Evolutionary conservation across 2,888 invertebrate species (phyloP), one percentile per base, ranked within the genome.

Genomic region (Eledone cirrhosa): DNA sequence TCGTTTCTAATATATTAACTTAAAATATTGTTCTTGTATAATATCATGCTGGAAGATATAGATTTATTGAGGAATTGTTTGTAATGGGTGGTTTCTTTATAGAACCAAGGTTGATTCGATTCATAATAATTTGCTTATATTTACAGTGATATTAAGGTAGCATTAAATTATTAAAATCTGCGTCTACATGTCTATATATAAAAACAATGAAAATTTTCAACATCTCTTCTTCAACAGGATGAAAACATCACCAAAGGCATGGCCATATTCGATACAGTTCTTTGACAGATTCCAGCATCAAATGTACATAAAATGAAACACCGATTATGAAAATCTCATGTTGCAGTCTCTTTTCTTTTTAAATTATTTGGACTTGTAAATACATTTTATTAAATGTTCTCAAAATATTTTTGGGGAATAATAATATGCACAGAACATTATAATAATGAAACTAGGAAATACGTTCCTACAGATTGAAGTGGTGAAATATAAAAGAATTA

Each of bases 241-340:
- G 88, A 89, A 80, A 86, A 86, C 81, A 88, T 89, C 67, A 85
- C 87, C 41, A 87, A 88, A 80, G 89, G 89, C 53, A 88, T 89
- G 88, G 84, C 87, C 19, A 85, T 89, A 80, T 89, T 89, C 80
- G 89, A 89, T 82, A 89, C 88, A 74, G 87, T 88, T 63, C 86
- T 88, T n/a, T 88, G 87, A 86, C 85, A 79, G 24, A 63, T 33
- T 59, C 13, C 33, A 63, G 13, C 47, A 22, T 75, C n/a, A 27
- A 48, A 76, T 76, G 76, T 76, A 76, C 29, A 76, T 76, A 76
- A 76, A 0, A 4, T n/a, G 22, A 72, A 13, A 33, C 22, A 33
- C 8, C 33, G 22, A 33, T 41, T 16, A 19, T 22, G 33, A 22
- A 69, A 63, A 22, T 48, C 48, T 27, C 48, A 72, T 31, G 29